Evolutionary conservation across 2,797 vertebrate genomes (phyloP).

Genomic region (Tauraco hartlaubi): DNA sequence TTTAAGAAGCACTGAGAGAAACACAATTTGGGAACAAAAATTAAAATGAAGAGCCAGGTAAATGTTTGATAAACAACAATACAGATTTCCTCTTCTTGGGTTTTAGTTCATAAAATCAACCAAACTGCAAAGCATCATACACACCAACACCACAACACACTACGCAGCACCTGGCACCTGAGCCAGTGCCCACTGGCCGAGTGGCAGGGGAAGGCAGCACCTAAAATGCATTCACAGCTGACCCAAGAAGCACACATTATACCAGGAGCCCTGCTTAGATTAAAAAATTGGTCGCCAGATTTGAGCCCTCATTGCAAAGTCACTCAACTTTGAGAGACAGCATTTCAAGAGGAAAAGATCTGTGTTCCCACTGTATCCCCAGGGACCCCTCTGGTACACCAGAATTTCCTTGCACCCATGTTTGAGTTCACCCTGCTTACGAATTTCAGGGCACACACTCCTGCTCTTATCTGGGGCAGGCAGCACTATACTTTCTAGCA

Average conservation of each 20-base stretch:
- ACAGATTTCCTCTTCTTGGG: background rate
- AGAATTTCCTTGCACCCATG: background rate
- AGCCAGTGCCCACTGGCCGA: accelerated
- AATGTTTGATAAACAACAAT: background rate
- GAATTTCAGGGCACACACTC: background rate
- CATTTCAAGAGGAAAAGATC: background rate
- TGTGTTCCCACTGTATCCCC: background rate
- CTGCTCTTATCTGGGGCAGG: background rate
- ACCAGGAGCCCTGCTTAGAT: background rate
- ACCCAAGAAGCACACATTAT: background rate
- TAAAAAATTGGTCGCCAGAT: background rate
- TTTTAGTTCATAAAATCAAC: background rate
- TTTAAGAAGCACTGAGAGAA: background rate
- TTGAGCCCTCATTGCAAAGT: background rate
- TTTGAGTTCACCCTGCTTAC: background rate
- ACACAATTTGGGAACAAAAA: background rate
- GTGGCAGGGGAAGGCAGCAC: background rate
- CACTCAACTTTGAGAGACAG: accelerated
- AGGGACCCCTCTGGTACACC: background rate
- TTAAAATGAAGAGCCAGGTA: background rate
- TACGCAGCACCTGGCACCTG: accelerated
- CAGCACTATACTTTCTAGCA: background rate
- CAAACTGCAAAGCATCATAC: accelerated
- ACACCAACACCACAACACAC: accelerated
- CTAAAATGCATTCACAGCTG: accelerated